phyloP scores from a whole-genome alignment of 2,888 invertebrate species.

The Meteorus cinctellus region DNA sequence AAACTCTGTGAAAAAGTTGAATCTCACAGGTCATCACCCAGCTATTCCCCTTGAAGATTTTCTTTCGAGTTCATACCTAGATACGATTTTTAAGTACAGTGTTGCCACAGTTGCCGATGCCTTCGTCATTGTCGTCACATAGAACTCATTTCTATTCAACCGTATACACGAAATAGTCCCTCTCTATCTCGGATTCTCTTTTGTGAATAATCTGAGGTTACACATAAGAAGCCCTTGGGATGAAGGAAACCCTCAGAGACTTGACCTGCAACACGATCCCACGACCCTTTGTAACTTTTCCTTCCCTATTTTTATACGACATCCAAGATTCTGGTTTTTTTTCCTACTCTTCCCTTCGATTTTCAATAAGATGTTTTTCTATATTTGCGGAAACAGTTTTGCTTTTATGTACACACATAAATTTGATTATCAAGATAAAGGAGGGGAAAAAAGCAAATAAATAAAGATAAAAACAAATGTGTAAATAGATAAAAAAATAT shows the following conservation, averaged over 20 bases:
- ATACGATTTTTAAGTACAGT: neutral
- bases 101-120: neutral
- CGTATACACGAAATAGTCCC: neutral
- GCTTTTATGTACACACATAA: neutral
- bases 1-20: too few relatives aligned
- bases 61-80: neutral
- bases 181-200: neutral
- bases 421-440: neutral
- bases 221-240: conserved; percentile 19
- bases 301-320: neutral
- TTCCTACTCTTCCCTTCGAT: neutral
- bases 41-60: neutral
- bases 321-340: neutral
- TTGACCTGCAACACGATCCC: conserved; percentile 26
- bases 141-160: neutral
- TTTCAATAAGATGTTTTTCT: conserved; percentile 3
- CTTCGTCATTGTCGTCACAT: neutral
- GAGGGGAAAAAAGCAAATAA: neutral
- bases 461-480: neutral
- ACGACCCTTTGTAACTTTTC: conserved; percentile 25
- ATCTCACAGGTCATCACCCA: too few relatives aligned
- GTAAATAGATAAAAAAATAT: neutral
- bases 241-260: conserved; percentile 17
- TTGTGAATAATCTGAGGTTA: conserved; percentile 25
- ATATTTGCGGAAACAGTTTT: neutral